Base-by-base conservation (phyloP, 2,113 vertebrate species). In the Ictidomys tridecemlineatus region DNA sequence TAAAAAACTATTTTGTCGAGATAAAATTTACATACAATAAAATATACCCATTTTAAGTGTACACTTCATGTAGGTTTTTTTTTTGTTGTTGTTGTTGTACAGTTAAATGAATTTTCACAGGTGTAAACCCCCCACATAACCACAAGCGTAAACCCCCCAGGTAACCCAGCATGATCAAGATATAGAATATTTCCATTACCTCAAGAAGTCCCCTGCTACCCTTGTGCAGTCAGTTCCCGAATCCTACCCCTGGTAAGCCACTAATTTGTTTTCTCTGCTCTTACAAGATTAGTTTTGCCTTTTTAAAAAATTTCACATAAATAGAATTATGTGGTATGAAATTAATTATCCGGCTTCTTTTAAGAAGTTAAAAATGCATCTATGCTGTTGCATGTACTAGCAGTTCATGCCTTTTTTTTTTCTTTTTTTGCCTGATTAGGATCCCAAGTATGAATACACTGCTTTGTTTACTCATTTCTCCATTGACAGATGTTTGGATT, bases 11-110 rank as follows among this genome's bases (percentile, higher is more conserved):
- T 70, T 26, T 39, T 45, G 53, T 22, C 18, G 61, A 87, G 42
- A 32, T 72, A 24, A 91, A 83, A 84, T 91, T 89, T 97, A 53
- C 61, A 58, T 86, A 90, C 45, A 85, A 80, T 82, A 85, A 72
- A 82, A 85, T 86, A 11, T 4, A 67, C 17, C 37, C 51, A 72
- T 61, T 93, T 84, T 76, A 65, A 80, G 34, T 28, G 12, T 16
- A 11, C 10, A 14, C 56, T 74, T 69, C 45, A 67, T 37, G 53
- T 85, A 86, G 63, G 6, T 0, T 65, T 32, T 86, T 58, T 12
- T 30, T 5, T 22, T 24, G 30, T 45, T 73, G n/a, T 28, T 58
- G 12, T 26, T 63, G 74, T 28, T 74, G 26, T 61, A 39, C 65
- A 88, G 89, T 90, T 94, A 30, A n/a, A 7, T 80, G 80, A 78